phyloP scores from a whole-genome alignment of 1,140 invertebrate species.

The Heliconius hewitsoni region DNA sequence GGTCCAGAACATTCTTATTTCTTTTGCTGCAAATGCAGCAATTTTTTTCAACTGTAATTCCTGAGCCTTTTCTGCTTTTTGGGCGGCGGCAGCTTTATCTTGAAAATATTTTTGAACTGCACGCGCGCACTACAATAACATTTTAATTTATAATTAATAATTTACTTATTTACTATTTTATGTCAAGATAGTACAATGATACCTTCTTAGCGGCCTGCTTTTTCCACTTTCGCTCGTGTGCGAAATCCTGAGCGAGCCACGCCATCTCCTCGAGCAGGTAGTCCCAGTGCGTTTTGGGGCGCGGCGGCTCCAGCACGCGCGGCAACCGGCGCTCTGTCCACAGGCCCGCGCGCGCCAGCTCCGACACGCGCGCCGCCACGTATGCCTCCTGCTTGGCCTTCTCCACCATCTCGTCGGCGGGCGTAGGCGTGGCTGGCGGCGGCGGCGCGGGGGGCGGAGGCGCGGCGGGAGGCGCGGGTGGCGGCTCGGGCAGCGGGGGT shows the following conservation, averaged over 20 bases:
- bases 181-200: neutral
- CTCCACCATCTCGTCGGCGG: slow-evolving; percentile 63
- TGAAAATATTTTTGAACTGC: slow-evolving; percentile 98
- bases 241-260: slow-evolving; percentile 98
- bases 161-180: neutral
- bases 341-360: slow-evolving; percentile 93
- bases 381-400: slow-evolving; percentile 93
- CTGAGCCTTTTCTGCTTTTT: slow-evolving; percentile 95
- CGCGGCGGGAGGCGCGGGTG: slow-evolving; percentile 52
- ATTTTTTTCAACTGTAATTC: slow-evolving; percentile 92
- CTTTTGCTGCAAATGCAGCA: slow-evolving; percentile 94
- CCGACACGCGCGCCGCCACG: slow-evolving; percentile 94
- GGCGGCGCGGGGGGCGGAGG: slow-evolving; percentile 75
- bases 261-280: slow-evolving; percentile 99
- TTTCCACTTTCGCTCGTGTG: slow-evolving; percentile 98
- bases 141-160: neutral
- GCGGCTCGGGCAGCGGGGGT: slow-evolving; percentile 79
- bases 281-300: slow-evolving; percentile 98
- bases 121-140: slow-evolving; percentile 84
- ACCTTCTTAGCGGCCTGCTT: slow-evolving; percentile 96
- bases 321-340: slow-evolving; percentile 96
- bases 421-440: slow-evolving; percentile 4
- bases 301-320: slow-evolving; percentile 94
- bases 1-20: slow-evolving; percentile 96
- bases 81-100: slow-evolving; percentile 94